phyloP scores from a whole-genome alignment of 2,113 vertebrate genomes.

The Gallinago paraguaiae region DNA sequence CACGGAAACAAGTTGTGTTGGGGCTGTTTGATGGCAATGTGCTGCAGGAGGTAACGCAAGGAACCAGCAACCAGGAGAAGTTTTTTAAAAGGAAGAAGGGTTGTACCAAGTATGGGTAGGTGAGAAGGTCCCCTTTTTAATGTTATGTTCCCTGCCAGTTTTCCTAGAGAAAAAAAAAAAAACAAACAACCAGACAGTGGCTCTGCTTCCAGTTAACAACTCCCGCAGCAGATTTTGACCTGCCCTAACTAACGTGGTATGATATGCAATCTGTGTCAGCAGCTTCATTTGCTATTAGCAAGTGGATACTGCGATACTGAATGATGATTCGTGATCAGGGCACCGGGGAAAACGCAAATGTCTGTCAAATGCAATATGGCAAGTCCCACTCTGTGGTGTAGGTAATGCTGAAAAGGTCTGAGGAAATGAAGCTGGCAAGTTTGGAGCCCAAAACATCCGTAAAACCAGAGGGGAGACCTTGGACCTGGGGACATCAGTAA shows the following conservation, averaged over 20 bases:
- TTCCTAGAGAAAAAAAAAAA: background rate
- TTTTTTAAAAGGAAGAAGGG: background rate
- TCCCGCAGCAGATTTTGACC: background rate
- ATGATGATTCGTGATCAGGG: background rate
- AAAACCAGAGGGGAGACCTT: background rate
- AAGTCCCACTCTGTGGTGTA: background rate
- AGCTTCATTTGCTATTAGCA: constrained; percentile 17
- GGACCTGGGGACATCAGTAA: background rate
- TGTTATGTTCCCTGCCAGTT: background rate
- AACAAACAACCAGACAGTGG: background rate
- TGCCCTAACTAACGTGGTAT: background rate
- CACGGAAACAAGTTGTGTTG: rapidly evolving
- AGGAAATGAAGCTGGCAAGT: background rate
- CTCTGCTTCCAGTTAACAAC: constrained; percentile 9
- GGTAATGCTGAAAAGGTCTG: background rate
- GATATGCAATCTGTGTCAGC: background rate
- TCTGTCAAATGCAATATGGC: background rate
- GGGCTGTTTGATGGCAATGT: background rate
- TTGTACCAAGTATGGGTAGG: background rate
- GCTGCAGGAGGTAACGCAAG: background rate
- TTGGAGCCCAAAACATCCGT: background rate
- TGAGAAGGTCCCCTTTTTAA: background rate
- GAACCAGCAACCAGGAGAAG: background rate
- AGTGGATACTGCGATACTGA: background rate
- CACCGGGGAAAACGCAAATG: background rate